Evolutionary conservation across 2,888 invertebrate species (phyloP).

Genomic region (Dexiosoma caninum): DNA sequence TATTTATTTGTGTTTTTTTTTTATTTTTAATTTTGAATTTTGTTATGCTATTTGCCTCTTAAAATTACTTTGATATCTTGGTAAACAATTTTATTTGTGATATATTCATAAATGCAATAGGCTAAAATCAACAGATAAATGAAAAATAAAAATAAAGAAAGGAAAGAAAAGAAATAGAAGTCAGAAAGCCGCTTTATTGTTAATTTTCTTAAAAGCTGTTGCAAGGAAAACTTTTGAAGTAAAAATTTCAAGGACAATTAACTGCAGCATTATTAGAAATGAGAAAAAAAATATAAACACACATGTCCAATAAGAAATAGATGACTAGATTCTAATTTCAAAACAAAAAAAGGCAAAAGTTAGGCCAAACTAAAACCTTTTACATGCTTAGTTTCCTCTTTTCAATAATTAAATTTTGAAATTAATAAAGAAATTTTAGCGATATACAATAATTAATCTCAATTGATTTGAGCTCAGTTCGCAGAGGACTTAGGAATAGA

Average conservation of each 20-base stretch:
- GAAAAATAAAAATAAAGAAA: not conserved
- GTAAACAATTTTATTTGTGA: slow-evolving; percentile 4
- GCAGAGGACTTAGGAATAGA: too few species aligned
- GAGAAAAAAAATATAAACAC: too few species aligned
- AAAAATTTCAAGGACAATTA: not conserved
- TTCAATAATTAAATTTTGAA: too few species aligned
- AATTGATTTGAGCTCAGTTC: too few species aligned
- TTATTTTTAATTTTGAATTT: not conserved
- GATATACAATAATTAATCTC: too few species aligned
- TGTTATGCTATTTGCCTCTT: too few species aligned
- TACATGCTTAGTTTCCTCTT: too few species aligned
- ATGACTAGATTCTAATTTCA: too few species aligned
- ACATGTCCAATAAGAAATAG: too few species aligned
- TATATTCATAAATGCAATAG: slow-evolving; percentile 59
- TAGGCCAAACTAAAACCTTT: too few species aligned
- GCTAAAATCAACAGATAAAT: slow-evolving; percentile 42
- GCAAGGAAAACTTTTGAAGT: not conserved
- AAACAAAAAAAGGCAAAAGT: too few species aligned
- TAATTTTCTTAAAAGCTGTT: slow-evolving; percentile 43
- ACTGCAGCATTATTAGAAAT: not conserved
- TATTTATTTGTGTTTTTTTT: not conserved
- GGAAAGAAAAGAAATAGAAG: not conserved
- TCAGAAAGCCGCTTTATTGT: not conserved
- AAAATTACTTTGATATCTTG: slow-evolving; percentile 4
- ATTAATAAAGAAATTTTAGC: too few species aligned